A percentile compares a stretch with the other conserved stretches of the same genome.
These are phyloP conservation scores for Percopsis omiscomaycus DNA, from an alignment of 2,797 vertebrate genomes.

Conservation along the genomic window DNA sequence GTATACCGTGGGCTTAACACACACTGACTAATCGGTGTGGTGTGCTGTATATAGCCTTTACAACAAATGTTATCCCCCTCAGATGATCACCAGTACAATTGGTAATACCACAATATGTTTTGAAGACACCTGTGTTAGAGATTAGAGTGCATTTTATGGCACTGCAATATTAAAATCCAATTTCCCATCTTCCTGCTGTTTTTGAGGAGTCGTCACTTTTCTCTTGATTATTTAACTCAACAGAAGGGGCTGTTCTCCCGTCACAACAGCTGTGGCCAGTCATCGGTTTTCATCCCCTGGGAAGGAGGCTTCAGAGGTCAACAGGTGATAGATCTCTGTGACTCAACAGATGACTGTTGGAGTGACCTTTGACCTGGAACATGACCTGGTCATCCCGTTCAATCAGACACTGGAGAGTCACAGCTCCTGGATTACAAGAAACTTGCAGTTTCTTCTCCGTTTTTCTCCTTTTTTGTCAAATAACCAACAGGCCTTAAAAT, in stretches of 20 bases:
- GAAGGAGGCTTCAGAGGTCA: conserved; percentile 31
- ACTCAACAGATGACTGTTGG: conserved; percentile 26
- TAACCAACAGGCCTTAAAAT: neutral
- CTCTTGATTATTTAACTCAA: neutral
- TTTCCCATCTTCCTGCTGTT: no score
- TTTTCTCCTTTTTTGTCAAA: conserved; percentile 2
- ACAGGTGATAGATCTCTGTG: conserved; percentile 50
- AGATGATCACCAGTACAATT: no score
- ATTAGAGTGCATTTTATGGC: no score
- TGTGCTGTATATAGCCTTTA: no score
- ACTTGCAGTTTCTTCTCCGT: neutral
- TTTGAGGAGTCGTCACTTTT: no score
- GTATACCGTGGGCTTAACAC: no score
- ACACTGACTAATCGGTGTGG: no score
- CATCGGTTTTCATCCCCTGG: conserved; percentile 14
- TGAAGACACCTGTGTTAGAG: no score
- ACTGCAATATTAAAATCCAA: no score
- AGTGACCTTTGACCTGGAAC: conserved; percentile 41
- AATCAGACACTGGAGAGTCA: conserved; percentile 21
- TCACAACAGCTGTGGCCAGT: conserved; percentile 19
- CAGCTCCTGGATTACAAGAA: neutral
- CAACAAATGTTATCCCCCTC: no score
- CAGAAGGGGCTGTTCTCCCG: neutral
- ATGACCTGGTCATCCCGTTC: conserved; percentile 28
- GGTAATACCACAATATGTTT: no score